phyloP scores from a whole-genome alignment of 2,888 invertebrate genomes.

The Ophioninae sp. region DNA sequence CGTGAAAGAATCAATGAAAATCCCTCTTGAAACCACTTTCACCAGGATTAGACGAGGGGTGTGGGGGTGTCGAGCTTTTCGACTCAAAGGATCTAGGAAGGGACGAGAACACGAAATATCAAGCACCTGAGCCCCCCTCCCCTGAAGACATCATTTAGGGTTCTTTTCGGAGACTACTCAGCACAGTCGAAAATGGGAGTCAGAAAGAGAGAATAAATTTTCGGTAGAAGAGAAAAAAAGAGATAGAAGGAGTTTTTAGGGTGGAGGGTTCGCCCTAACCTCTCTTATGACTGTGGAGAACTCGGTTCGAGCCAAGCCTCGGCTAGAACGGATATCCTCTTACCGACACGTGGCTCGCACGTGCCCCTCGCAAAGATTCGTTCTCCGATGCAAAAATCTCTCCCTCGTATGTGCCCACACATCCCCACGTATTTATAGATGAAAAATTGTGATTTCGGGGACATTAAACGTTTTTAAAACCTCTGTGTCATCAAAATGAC shows the following conservation, averaged over 20 bases:
- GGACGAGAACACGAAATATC: constrained; percentile 21
- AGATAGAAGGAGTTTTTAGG: background rate
- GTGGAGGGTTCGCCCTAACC: constrained; percentile 27
- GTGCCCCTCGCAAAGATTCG: constrained; percentile 74
- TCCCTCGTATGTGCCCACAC: constrained; percentile 7
- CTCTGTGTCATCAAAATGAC: background rate
- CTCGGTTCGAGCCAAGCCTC: constrained; percentile 56
- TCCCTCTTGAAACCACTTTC: constrained; percentile 37
- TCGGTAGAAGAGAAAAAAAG: background rate
- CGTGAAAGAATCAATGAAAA: constrained; percentile 18
- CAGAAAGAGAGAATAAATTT: background rate
- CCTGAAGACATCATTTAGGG: constrained; percentile 14
- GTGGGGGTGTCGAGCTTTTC: constrained; percentile 20
- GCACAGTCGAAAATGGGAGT: background rate
- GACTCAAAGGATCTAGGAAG: constrained; percentile 13
- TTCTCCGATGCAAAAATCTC: constrained; percentile 59
- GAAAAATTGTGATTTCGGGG: background rate
- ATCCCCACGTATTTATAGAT: constrained; percentile 11
- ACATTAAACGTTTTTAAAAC: background rate
- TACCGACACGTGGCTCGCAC: constrained; percentile 80
- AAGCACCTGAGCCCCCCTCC: constrained; percentile 71
- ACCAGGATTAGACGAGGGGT: constrained; percentile 38
- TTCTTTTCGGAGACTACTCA: constrained; percentile 13
- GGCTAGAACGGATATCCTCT: constrained; percentile 79
- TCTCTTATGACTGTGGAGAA: constrained; percentile 55